Percentiles rank a stretch among this genome's conserved stretches.
These are phyloP conservation scores for Vanacampus margaritifer DNA, from an alignment of 2,113 vertebrate species.

Conservation along the genomic window DNA sequence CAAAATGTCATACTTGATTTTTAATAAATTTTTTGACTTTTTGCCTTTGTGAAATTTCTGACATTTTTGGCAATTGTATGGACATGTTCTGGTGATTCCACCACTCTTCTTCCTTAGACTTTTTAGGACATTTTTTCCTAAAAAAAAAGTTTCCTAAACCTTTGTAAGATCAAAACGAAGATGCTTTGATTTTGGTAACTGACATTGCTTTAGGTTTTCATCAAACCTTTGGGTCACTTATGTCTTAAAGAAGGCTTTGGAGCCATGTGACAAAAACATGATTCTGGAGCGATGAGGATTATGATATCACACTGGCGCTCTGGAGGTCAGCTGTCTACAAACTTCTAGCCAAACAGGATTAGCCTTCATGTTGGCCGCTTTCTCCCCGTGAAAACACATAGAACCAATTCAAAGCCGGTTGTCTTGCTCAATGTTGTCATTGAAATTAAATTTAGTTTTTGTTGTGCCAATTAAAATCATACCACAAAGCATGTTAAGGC, in stretches of 20 bases:
- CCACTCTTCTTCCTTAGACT: no score
- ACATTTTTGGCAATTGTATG: no score
- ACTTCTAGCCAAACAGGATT: neutral
- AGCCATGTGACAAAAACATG: neutral
- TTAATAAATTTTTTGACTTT: no score
- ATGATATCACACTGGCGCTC: neutral
- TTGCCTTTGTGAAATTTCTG: no score
- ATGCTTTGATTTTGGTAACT: neutral
- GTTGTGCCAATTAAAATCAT: neutral
- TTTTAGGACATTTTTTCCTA: no score
- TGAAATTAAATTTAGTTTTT: neutral
- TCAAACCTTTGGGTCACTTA: neutral
- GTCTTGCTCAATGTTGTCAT: neutral
- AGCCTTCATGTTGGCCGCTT: neutral
- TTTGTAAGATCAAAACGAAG: no score
- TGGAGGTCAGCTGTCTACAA: neutral
- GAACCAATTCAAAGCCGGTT: neutral
- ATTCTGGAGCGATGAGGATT: neutral
- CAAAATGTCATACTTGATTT: no score
- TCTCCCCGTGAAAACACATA: neutral
- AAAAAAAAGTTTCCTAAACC: no score
- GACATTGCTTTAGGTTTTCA: neutral
- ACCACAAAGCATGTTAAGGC: neutral
- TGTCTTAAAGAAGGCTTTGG: neutral
- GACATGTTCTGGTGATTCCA: no score